Percentiles rank a stretch among this genome's conserved stretches.
These are phyloP conservation scores for Plebejus argus DNA, from an alignment of 2,888 invertebrate species.

Conservation along the genomic window DNA sequence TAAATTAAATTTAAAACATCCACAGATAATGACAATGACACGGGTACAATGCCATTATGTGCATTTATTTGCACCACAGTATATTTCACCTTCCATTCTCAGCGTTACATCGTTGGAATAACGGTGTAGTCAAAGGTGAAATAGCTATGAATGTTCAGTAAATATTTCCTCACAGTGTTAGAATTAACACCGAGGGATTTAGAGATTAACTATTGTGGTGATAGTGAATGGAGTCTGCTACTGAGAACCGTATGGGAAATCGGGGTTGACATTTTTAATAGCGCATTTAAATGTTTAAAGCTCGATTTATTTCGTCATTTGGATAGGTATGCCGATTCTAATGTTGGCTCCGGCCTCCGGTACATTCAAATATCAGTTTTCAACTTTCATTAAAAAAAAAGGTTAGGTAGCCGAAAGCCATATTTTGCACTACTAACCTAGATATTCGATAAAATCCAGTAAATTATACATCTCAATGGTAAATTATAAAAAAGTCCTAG, in stretches of 20 bases:
- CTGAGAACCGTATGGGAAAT: slow-evolving; percentile 27
- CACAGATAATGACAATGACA: slow-evolving; percentile 62
- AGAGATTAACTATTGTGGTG: slow-evolving; percentile 30
- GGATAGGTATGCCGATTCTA: neutral
- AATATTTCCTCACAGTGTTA: slow-evolving; percentile 58
- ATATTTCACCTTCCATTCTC: neutral
- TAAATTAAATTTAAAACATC: no score
- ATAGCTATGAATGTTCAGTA: neutral
- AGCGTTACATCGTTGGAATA: neutral
- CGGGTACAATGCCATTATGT: slow-evolving; percentile 63
- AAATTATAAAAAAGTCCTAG: no score
- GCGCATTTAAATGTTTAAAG: neutral
- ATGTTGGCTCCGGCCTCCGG: no score
- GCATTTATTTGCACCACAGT: slow-evolving; percentile 76
- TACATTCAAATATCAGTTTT: no score
- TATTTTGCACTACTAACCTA: no score
- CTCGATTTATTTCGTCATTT: neutral
- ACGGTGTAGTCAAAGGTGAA: neutral
- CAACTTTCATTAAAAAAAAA: no score
- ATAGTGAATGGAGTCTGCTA: slow-evolving; percentile 24
- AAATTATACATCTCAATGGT: no score
- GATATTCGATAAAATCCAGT: no score
- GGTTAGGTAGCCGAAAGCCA: no score
- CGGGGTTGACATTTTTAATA: slow-evolving; percentile 11
- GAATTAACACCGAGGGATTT: slow-evolving; percentile 59